Base-by-base conservation (phyloP, 2,888 invertebrate genomes). In the Julus scanicus region DNA sequence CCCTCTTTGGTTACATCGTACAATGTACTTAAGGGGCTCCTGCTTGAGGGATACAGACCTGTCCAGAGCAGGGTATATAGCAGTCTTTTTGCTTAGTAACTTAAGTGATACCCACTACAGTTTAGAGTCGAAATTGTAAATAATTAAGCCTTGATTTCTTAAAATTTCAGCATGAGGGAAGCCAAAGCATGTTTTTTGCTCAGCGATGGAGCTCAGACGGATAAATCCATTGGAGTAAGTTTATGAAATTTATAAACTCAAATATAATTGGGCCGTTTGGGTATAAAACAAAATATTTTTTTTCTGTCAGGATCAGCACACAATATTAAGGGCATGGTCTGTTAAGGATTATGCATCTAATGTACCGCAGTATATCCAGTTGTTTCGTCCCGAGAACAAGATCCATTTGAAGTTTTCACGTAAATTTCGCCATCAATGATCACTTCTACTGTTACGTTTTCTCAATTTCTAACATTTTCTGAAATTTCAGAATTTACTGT, bases 341-440 rank as follows among this genome's bases (percentile, higher is more conserved):
- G 98, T 99, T 88, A 98, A 99, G 93, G 99, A 99, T 93, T 99
- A 98, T 92, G 98, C 98, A 0, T 99, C 99, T 40, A 95, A 95
- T 91, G 98, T 98, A 89, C 97, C 98, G 37, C 99, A 99, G 93
- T 99, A 99, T 93, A 98, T 99, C 90, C 99, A 99, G 93, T 98
- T 99, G 91, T 99, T 99, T 94, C 95, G 98, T 91, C 98, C 99
- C 88, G 99, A 99, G 93, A 99, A 99, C 93, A 99, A 99, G 92
- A 94, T 99, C 90, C 99, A 99, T 93, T 98, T 99, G 86, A 98
- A 99, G 93, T 99, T 99, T 93, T 99, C 99, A 63, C 93, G 93
- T 93, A 88, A 86, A 39, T 49, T 48, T 15, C 63, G 44, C 6
- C 17, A 86, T n/a, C 20, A 13, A 15, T 48, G n/a, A 48, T 2